Percentiles rank a stretch among this genome's conserved stretches.
These are phyloP conservation scores for Melanogrammus aeglefinus DNA, from an alignment of 2,797 vertebrate species.

Conservation along the genomic window DNA sequence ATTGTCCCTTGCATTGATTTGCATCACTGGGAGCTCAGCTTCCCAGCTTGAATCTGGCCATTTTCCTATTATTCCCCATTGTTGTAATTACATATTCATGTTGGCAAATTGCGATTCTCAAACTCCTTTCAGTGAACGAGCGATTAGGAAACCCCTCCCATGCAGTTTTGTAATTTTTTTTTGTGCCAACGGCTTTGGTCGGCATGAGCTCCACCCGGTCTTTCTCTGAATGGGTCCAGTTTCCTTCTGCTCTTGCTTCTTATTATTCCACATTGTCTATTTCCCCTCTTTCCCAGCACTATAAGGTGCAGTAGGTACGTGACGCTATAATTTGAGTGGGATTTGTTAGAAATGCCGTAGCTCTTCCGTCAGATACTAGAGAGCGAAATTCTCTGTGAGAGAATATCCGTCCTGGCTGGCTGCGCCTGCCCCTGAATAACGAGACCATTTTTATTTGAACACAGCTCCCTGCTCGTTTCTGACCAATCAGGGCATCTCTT, in stretches of 20 bases:
- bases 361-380: too few species aligned
- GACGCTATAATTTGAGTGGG: not conserved
- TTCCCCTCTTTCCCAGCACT: not conserved
- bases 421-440: too few species aligned
- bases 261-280: too few species aligned
- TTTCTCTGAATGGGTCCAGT: not conserved
- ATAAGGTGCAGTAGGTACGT: not conserved
- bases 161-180: too few species aligned
- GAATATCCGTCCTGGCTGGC: too few species aligned
- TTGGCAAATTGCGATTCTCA: not conserved
- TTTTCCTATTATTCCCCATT: not conserved
- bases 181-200: too few species aligned
- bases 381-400: too few species aligned
- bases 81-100: constrained; percentile 7
- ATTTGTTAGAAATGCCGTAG: too few species aligned
- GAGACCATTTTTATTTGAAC: too few species aligned
- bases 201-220: too few species aligned
- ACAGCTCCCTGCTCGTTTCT: too few species aligned
- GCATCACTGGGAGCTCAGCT: constrained; percentile 47
- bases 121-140: constrained; percentile 14
- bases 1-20: constrained; percentile 66
- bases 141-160: not conserved
- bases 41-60: not conserved
- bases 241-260: not conserved
- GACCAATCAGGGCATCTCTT: too few species aligned